Percentiles rank a stretch among this genome's conserved stretches.
phyloP scores from a whole-genome alignment of 2,888 invertebrate species.

The Tridacna crocea region DNA sequence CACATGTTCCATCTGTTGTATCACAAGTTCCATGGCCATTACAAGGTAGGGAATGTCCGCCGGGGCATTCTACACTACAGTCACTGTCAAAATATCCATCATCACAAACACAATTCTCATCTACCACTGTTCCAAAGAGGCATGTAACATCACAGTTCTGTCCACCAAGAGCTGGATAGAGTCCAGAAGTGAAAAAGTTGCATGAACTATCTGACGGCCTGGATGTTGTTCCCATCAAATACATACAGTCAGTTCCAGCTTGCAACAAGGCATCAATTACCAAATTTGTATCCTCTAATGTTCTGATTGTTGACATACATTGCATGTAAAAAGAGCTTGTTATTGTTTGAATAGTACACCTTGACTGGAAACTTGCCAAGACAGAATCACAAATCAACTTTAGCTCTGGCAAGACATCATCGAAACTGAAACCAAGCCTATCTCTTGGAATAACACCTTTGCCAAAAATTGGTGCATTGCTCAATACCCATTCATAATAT shows the following conservation, averaged over 20 bases:
- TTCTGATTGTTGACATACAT: constrained; percentile 65
- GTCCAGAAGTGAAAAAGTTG: constrained; percentile 43
- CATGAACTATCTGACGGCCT: constrained; percentile 64
- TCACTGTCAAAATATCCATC: constrained; percentile 58
- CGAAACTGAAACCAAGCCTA: constrained; percentile 20
- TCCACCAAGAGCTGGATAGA: constrained; percentile 63
- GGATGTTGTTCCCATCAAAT: constrained; percentile 1
- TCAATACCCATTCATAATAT: constrained; percentile 24
- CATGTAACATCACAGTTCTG: constrained; percentile 58
- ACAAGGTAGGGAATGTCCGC: constrained; percentile 65
- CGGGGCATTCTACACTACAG: constrained; percentile 68
- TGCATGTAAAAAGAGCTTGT: constrained; percentile 56
- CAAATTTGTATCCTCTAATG: constrained; percentile 37
- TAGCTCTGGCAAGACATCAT: constrained; percentile 2
- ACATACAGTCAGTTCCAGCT: constrained; percentile 62
- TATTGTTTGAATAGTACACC: constrained; percentile 27
- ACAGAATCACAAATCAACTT: constrained; percentile 33
- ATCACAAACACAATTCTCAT: constrained; percentile 42
- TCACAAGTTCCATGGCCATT: constrained; percentile 67
- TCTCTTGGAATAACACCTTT: constrained; percentile 22
- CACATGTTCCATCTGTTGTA: constrained; percentile 62
- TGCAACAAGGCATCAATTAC: constrained; percentile 37
- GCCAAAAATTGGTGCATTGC: constrained; percentile 35
- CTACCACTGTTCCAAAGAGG: constrained; percentile 31
- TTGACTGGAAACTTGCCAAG: constrained; percentile 1